phyloP scores from a whole-genome alignment of 1,140 invertebrate genomes.

The Drosophila pallidifrons region DNA sequence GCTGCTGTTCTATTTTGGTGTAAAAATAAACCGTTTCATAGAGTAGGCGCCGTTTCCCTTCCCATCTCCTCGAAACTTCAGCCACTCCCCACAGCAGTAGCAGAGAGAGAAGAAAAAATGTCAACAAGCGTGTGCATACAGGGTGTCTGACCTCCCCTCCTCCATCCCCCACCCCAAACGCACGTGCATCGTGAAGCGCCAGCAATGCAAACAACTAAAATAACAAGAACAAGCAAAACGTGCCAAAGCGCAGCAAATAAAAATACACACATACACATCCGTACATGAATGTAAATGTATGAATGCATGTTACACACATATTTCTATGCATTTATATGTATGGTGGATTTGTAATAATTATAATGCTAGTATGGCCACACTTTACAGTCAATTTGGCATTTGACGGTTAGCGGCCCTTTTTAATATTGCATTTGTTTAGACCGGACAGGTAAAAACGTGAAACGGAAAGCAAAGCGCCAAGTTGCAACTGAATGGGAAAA shows the following conservation, averaged over 20 bases:
- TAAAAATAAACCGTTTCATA: slow-evolving; percentile 55
- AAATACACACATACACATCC: slow-evolving; percentile 26
- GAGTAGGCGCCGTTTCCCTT: slow-evolving; percentile 8
- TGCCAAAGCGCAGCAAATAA: slow-evolving; percentile 49
- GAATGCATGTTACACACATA: slow-evolving; percentile 16
- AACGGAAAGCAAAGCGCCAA: slow-evolving; percentile 48
- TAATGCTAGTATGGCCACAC: slow-evolving; percentile 50
- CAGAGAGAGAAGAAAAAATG: slow-evolving; percentile 31
- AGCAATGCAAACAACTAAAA: slow-evolving; percentile 56
- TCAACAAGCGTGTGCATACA: slow-evolving; percentile 47
- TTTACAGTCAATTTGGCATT: slow-evolving; percentile 70
- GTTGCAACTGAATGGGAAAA: slow-evolving; percentile 42
- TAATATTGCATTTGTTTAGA: slow-evolving; percentile 61
- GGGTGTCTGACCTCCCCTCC: slow-evolving; percentile 17
- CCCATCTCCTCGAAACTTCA: background rate
- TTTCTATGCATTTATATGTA: background rate
- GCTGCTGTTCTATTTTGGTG: slow-evolving; percentile 44
- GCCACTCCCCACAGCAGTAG: background rate
- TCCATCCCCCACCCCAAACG: slow-evolving; percentile 16
- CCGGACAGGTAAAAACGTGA: slow-evolving; percentile 58
- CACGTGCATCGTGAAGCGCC: slow-evolving; percentile 52
- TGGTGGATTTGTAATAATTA: slow-evolving; percentile 46
- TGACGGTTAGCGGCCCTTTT: slow-evolving; percentile 64
- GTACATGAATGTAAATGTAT: slow-evolving; percentile 35
- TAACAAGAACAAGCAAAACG: slow-evolving; percentile 53